Evolutionary conservation across 2,113 vertebrate species (phyloP), one percentile per base, ranked within the genome.

Genomic region (Siniperca knerii): DNA sequence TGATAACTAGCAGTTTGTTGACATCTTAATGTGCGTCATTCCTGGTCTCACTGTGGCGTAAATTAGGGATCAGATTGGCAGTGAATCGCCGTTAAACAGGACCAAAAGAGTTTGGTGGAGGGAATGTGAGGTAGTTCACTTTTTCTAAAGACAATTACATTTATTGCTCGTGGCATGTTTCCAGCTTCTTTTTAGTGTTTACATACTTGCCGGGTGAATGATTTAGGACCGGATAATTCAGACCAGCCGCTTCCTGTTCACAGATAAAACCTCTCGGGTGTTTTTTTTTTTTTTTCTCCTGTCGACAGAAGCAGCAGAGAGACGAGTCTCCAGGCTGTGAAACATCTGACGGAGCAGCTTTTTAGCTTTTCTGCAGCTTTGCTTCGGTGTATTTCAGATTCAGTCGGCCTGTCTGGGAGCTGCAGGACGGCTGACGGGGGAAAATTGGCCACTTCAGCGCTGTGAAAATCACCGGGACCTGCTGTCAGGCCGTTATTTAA

Each of bases 401-500:
- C 55, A 62, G 6, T 23, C 55, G n/a, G 37, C 29, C 65, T 6
- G 48, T 68, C 61, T 35, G 44, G 58, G 6, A 5, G 78, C 72
- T 2, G 46, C 44, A 12, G 74, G 44, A 65, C 33, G 21, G 74
- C 23, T 15, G 3, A 8, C 16, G 12, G 57, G 33, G 66, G 70
- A 46, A 73, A 82, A 79, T 60, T 46, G 71, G 29, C 65, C 65
- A 58, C 55, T 61, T 73, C 42, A 66, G 46, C 35, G 35, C 44
- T 25, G 81, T 52, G 65, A 72, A 77, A 81, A 85, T 54, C 70
- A 35, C n/a, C 48, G 40, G 2, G 71, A 21, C 71, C 76, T 52
- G 55, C 76, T 69, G 83, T 85, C 79, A 78, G 78, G 58, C 52
- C 25, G 52, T 85, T 75, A 84, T 84, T 85, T 70, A 48, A 72